phyloP scores from a whole-genome alignment of 2,797 vertebrate genomes.

The Pagetopsis macropterus region DNA sequence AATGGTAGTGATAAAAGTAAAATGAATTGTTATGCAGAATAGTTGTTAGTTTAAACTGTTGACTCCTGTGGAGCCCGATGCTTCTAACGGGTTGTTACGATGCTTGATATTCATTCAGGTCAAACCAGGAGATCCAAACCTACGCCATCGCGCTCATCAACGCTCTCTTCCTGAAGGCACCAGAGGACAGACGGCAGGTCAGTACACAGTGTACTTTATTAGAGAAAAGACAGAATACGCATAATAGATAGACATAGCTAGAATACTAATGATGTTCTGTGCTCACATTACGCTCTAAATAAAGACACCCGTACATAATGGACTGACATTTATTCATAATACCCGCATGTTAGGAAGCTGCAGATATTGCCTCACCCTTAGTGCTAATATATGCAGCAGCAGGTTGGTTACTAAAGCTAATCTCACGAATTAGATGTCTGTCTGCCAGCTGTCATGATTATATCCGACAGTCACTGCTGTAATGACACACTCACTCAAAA shows the following conservation, averaged over 20 bases:
- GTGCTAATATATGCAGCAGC: conserved; percentile 33
- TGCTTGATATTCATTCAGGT: conserved; percentile 83
- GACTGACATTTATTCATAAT: conserved; percentile 28
- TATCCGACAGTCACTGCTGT: conserved; percentile 43
- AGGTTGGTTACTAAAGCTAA: conserved; percentile 33
- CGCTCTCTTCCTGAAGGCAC: conserved; percentile 97
- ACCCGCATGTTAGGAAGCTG: conserved; percentile 6
- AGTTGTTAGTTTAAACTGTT: conserved; percentile 24
- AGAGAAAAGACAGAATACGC: conserved; percentile 24
- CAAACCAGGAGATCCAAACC: conserved; percentile 99
- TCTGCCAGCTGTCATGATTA: conserved; percentile 62
- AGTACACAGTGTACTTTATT: conserved; percentile 52
- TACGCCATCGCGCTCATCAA: conserved; percentile 99
- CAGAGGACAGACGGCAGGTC: conserved; percentile 97
- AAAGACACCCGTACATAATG: conserved; percentile 31
- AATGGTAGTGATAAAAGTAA: conserved; percentile 13
- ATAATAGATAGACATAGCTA: conserved; percentile 21
- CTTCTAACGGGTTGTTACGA: conserved; percentile 82
- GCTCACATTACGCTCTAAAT: conserved; percentile 25
- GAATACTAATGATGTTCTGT: conserved; percentile 38
- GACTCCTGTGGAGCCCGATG: conserved; percentile 69
- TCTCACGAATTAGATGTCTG: conserved; percentile 53
- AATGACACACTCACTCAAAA: conserved; percentile 44
- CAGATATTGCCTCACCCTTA: conserved; percentile 28
- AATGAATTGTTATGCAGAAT: neutral